Evolutionary conservation across 1,140 invertebrate genomes (phyloP).

Genomic region (Gryllus bimaculatus): DNA sequence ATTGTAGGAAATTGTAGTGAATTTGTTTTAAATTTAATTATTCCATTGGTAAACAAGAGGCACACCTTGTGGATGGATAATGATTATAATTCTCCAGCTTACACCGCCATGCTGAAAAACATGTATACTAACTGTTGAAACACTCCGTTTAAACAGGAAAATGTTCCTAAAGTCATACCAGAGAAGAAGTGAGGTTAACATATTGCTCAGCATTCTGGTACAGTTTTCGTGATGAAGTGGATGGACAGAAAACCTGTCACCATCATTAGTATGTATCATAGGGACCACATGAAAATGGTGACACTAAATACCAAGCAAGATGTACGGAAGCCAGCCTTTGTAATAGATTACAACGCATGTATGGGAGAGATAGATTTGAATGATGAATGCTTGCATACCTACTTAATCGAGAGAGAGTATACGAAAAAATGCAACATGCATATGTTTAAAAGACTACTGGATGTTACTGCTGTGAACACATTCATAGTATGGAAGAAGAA

Average conservation of each 20-base stretch:
- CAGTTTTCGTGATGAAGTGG: constrained; percentile 22
- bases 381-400: constrained; percentile 21
- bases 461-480: constrained; percentile 20
- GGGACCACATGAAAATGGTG: constrained; percentile 20
- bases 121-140: constrained; percentile 23
- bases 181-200: constrained; percentile 18
- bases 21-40: too few species aligned
- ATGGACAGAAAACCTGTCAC: constrained; percentile 24
- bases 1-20: too few species aligned
- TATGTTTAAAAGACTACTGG: constrained; percentile 25
- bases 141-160: too few species aligned
- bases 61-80: too few species aligned
- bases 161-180: constrained; percentile 24
- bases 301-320: constrained; percentile 21
- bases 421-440: constrained; percentile 28
- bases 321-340: constrained; percentile 26
- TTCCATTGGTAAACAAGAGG: not conserved
- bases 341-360: constrained; percentile 28
- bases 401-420: constrained; percentile 22
- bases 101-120: not conserved
- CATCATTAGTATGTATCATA: constrained; percentile 21
- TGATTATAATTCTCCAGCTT: not conserved
- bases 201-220: constrained; percentile 17
- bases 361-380: constrained; percentile 28
- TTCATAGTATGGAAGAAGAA: constrained; percentile 1